phyloP scores from a whole-genome alignment of 2,888 invertebrate genomes.

The Erynnis tages region DNA sequence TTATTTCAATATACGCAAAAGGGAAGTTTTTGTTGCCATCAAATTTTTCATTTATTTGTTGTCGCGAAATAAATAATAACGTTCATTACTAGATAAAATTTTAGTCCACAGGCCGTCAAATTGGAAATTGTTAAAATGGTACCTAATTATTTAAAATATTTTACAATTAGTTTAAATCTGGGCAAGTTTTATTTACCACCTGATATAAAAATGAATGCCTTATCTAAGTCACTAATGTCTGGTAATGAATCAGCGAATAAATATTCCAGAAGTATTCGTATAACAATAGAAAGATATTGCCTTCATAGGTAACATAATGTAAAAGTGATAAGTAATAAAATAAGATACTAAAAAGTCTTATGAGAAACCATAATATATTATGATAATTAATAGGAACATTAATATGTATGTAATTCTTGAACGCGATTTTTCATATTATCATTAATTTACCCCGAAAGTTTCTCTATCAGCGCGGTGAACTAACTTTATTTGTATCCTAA shows the following conservation, averaged over 20 bases:
- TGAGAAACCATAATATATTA: slow-evolving; percentile 37
- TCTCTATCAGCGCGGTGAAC: slow-evolving; percentile 34
- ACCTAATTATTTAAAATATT: no score
- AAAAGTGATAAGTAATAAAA: slow-evolving; percentile 56
- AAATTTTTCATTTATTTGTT: no score
- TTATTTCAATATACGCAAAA: no score
- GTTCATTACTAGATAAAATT: no score
- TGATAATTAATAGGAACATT: slow-evolving; percentile 25
- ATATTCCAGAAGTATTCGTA: slow-evolving; percentile 16
- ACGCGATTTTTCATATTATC: slow-evolving; percentile 11
- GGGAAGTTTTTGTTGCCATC: no score
- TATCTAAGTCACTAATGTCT: slow-evolving; percentile 10
- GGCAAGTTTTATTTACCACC: no score
- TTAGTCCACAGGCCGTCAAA: no score
- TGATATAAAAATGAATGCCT: slow-evolving; percentile 1
- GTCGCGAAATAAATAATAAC: no score
- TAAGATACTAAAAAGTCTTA: slow-evolving; percentile 67
- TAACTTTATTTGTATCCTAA: background rate
- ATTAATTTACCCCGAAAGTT: slow-evolving; percentile 49
- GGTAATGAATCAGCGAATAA: slow-evolving; percentile 6
- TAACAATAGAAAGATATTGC: slow-evolving; percentile 52
- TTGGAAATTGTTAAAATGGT: no score
- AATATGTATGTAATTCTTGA: slow-evolving; percentile 23
- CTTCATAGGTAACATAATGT: slow-evolving; percentile 53
- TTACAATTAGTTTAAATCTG: no score